These are phyloP conservation scores for Gopherus evgoodei DNA, from an alignment of 2,113 vertebrate species.

Conservation along the genomic window DNA sequence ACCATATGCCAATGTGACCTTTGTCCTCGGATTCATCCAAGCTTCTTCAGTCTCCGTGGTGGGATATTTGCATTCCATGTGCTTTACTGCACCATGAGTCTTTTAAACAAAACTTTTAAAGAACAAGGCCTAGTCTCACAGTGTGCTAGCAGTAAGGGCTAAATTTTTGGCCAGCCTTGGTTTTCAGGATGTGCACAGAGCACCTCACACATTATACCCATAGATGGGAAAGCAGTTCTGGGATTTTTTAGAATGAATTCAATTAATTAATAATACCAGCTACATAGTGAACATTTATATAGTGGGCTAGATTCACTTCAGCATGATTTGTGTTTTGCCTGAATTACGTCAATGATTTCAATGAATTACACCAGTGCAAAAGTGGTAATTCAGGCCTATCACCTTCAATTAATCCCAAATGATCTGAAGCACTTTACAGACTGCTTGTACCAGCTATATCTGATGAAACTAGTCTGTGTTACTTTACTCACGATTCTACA, in stretches of 20 bases:
- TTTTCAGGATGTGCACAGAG: not conserved
- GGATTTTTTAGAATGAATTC: not conserved
- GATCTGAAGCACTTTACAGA: accelerated
- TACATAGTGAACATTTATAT: not conserved
- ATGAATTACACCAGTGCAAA: not conserved
- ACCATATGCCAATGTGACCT: not conserved
- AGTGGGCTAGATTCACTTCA: not conserved
- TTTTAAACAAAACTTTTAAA: not conserved
- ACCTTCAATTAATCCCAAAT: not conserved
- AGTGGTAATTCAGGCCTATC: accelerated
- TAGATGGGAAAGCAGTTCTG: not conserved
- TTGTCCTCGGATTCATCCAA: not conserved
- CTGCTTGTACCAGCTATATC: accelerated
- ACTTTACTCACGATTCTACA: not conserved
- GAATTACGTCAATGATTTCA: not conserved
- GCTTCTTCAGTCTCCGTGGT: not conserved
- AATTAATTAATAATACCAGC: not conserved
- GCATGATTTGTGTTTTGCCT: not conserved
- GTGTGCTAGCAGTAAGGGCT: not conserved
- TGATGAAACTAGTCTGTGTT: not conserved
- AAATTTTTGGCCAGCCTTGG: not conserved
- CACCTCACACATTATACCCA: not conserved
- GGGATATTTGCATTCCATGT: not conserved
- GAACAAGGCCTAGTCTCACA: not conserved
- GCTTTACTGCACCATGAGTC: not conserved